Evolutionary conservation across 2,113 vertebrate genomes (phyloP).

Genomic region (Sander vitreus): DNA sequence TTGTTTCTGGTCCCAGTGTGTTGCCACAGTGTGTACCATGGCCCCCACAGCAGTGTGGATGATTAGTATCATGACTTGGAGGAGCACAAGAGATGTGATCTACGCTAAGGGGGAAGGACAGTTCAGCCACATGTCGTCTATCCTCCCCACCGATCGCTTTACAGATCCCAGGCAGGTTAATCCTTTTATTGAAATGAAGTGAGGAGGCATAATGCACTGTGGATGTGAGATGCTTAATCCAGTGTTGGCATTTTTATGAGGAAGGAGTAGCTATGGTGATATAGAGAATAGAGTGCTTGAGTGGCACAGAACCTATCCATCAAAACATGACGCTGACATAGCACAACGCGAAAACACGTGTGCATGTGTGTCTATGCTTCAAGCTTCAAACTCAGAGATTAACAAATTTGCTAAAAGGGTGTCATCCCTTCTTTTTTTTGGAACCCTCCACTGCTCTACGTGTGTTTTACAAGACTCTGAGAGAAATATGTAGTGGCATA

Average conservation of each 20-base stretch:
- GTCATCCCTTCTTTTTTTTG: conserved; percentile 15
- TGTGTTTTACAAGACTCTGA: conserved; percentile 35
- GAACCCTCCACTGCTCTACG: not conserved
- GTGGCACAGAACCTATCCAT: conserved; percentile 60
- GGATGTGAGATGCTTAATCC: conserved; percentile 74
- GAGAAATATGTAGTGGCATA: conserved; percentile 30
- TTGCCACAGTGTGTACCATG: conserved; percentile 6
- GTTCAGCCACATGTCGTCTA: conserved; percentile 53
- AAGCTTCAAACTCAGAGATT: not conserved
- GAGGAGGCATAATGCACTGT: conserved; percentile 74
- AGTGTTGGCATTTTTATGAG: conserved; percentile 79
- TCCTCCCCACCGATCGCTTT: conserved; percentile 57
- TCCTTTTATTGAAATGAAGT: conserved; percentile 87
- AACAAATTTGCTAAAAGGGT: conserved; percentile 36
- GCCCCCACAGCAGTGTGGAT: conserved; percentile 38
- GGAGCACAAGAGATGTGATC: conserved; percentile 56
- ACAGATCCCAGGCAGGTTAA: conserved; percentile 76
- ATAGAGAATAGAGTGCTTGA: conserved; percentile 44
- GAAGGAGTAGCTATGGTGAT: conserved; percentile 60
- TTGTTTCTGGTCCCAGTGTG: conserved; percentile 52
- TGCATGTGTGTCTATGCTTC: conserved; percentile 8
- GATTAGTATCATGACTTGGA: conserved; percentile 61
- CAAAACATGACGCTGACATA: conserved; percentile 66
- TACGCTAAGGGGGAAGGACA: conserved; percentile 65
- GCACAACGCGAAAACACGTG: conserved; percentile 49